These are phyloP conservation scores for Mesembrinibis cayennensis DNA, from an alignment of 2,113 vertebrate genomes.

Conservation along the genomic window DNA sequence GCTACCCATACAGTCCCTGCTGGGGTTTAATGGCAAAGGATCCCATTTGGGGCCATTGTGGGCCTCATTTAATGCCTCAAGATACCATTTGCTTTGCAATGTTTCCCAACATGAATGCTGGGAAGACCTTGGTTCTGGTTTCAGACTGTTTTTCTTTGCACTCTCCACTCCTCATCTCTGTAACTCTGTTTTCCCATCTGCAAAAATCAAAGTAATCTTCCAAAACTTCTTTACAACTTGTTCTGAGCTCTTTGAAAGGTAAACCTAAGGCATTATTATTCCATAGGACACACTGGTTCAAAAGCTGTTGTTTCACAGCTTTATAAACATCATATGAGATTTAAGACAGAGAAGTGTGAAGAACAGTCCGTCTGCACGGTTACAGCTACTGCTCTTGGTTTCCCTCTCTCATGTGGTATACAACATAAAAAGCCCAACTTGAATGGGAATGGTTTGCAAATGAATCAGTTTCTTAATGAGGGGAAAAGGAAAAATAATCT, in stretches of 20 bases:
- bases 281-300: background rate
- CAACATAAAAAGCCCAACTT: background rate
- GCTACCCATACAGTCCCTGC: background rate
- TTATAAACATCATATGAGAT: background rate
- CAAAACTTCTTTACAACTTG: background rate
- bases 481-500: background rate
- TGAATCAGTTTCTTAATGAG: background rate
- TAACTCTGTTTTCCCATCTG: background rate
- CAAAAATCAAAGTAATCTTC: background rate
- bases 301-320: background rate
- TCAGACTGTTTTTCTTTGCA: background rate
- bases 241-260: background rate
- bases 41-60: too few relatives aligned
- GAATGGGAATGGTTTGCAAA: background rate
- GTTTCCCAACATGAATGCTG: background rate
- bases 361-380: background rate
- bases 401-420: background rate
- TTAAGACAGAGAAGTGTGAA: background rate
- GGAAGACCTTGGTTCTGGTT: background rate
- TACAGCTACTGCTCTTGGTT: background rate
- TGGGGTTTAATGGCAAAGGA: background rate
- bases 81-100: background rate
- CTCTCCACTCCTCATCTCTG: rapidly evolving
- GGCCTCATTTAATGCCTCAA: background rate
- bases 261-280: background rate